phyloP scores from a whole-genome alignment of 2,113 vertebrate genomes.

The Engystomops pustulosus region DNA sequence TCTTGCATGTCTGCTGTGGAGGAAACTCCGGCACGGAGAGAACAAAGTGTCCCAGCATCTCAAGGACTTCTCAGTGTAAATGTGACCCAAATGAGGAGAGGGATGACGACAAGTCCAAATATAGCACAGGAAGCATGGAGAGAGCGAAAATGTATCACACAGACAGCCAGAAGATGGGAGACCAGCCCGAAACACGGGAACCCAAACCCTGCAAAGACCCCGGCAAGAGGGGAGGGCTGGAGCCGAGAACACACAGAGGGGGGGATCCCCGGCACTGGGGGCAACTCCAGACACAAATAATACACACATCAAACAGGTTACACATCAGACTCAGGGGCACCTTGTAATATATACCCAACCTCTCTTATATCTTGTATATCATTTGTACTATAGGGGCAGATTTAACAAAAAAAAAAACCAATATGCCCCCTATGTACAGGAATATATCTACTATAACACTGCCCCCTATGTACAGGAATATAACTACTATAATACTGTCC shows the following conservation, averaged over 20 bases:
- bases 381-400: too few species aligned
- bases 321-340: too few species aligned
- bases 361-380: too few species aligned
- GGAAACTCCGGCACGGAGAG: slow-evolving; percentile 28
- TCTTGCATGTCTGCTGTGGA: slow-evolving; percentile 28
- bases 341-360: too few species aligned
- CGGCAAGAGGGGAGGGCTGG: not conserved
- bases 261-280: too few species aligned
- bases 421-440: not conserved
- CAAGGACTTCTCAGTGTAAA: slow-evolving; percentile 58
- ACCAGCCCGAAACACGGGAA: slow-evolving; percentile 1
- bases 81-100: slow-evolving; percentile 57
- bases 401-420: too few species aligned
- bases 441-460: too few species aligned
- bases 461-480: not conserved
- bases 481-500: not conserved
- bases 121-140: slow-evolving; percentile 52
- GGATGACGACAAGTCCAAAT: slow-evolving; percentile 55
- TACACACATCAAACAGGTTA: not conserved
- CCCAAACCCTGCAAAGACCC: slow-evolving; percentile 9
- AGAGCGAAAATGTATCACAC: not conserved
- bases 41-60: slow-evolving; percentile 51
- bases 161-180: slow-evolving; percentile 19
- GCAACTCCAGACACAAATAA: not conserved
- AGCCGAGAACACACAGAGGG: too few species aligned